Evolutionary conservation across 2,113 vertebrate genomes (phyloP).

Genomic region (Eudyptes chrysolophus): DNA sequence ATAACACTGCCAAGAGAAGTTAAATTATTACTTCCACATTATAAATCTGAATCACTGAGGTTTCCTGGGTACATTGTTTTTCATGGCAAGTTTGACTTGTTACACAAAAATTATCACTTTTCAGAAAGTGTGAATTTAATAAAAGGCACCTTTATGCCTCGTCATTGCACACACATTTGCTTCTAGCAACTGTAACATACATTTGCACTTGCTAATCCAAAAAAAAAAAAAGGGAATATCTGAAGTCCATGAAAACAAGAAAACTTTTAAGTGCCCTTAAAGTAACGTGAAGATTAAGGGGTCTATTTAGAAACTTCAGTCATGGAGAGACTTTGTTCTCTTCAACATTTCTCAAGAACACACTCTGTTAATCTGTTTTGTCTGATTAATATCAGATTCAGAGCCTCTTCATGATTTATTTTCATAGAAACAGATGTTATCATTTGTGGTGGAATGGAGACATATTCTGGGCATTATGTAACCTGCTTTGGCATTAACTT

Average conservation of each 20-base stretch:
- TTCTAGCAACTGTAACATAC: background rate
- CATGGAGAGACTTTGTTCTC: background rate
- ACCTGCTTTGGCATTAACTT: slow-evolving; percentile 43
- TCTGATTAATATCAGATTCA: slow-evolving; percentile 29
- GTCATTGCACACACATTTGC: background rate
- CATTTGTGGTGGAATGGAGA: slow-evolving; percentile 26
- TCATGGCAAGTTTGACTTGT: background rate
- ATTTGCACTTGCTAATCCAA: background rate
- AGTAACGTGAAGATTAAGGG: background rate
- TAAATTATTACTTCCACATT: background rate
- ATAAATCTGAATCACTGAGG: background rate
- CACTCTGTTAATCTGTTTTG: background rate
- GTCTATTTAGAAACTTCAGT: background rate
- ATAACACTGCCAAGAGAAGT: background rate
- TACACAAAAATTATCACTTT: slow-evolving; percentile 6
- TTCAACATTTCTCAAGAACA: background rate
- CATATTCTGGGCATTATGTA: slow-evolving; percentile 42
- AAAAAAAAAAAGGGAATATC: background rate
- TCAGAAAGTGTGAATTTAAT: background rate
- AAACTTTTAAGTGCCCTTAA: background rate
- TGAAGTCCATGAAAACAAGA: background rate
- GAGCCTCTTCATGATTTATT: slow-evolving; percentile 9
- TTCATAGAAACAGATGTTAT: slow-evolving; percentile 61
- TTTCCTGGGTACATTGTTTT: background rate
- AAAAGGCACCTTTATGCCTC: background rate